phyloP scores from a whole-genome alignment of 2,888 invertebrate genomes.

The Perizoma affinitatum region DNA sequence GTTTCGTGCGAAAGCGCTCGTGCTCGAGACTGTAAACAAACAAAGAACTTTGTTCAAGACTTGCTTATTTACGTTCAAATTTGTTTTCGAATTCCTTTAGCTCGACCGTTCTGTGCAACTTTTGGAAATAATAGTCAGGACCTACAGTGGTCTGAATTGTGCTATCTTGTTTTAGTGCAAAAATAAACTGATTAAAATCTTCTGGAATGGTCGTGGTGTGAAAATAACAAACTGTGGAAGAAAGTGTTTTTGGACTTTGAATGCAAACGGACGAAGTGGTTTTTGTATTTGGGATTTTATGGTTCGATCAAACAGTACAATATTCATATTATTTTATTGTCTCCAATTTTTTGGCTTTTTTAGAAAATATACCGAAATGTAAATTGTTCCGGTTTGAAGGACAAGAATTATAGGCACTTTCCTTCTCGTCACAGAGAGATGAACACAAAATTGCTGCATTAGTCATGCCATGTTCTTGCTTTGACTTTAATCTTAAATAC shows the following conservation, averaged over 20 bases:
- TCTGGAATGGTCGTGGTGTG: constrained; percentile 11
- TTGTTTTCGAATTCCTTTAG: background rate
- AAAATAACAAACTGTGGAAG: constrained; percentile 2
- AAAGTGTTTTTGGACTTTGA: constrained; percentile 4
- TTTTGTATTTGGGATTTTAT: constrained; percentile 13
- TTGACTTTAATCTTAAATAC: constrained; percentile 5
- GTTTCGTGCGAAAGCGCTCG: constrained; percentile 19
- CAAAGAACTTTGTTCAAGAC: constrained; percentile 30
- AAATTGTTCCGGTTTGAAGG: constrained; percentile 19
- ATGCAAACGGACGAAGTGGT: background rate
- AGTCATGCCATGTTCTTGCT: constrained; percentile 20
- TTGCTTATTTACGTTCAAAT: constrained; percentile 6
- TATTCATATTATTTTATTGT: background rate
- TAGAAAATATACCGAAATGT: background rate
- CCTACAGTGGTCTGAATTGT: no score
- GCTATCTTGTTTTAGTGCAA: no score
- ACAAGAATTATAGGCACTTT: constrained; percentile 12
- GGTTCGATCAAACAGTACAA: constrained; percentile 6
- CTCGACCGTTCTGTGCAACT: constrained; percentile 6
- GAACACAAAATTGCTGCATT: constrained; percentile 15
- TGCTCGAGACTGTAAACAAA: constrained; percentile 12
- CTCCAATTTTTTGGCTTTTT: background rate
- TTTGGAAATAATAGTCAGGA: constrained; percentile 7
- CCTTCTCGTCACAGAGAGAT: constrained; percentile 22
- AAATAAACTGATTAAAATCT: background rate